Conservation (phyloP, 2,888 invertebrate species). For the Crepidodera aurea region DNA sequence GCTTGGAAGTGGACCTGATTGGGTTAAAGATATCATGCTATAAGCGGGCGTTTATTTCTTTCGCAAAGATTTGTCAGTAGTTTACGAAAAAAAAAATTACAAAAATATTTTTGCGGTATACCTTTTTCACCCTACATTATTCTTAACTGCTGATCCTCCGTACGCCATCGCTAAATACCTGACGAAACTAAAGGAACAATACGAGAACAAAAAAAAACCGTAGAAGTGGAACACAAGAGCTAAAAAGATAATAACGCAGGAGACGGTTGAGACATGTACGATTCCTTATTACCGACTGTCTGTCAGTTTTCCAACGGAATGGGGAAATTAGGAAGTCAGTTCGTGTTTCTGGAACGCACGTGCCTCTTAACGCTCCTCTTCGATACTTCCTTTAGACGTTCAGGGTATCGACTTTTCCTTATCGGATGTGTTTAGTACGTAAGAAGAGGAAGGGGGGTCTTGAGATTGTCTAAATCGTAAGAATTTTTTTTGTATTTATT, state of each 20-base stretch:
- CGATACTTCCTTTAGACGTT: conserved; percentile 20
- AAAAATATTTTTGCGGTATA: no score
- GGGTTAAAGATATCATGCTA: no score
- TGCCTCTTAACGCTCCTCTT: conserved; percentile 30
- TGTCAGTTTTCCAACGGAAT: conserved; percentile 43
- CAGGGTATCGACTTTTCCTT: conserved; percentile 13
- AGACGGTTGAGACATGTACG: conserved; percentile 34
- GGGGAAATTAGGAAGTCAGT: conserved; percentile 45
- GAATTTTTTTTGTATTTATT: background rate
- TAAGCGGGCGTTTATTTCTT: no score
- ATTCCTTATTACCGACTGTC: conserved; percentile 42
- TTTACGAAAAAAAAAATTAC: no score
- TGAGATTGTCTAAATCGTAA: background rate
- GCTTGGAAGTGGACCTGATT: no score
- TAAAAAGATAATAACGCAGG: conserved; percentile 26
- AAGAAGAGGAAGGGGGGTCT: background rate
- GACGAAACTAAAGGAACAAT: conserved; percentile 12
- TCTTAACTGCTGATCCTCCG: background rate
- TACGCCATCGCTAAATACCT: conserved; percentile 10
- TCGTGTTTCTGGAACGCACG: conserved; percentile 43
- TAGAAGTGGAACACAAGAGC: conserved; percentile 1
- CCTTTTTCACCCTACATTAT: no score
- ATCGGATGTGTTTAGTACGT: conserved; percentile 15
- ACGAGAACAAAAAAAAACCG: background rate
- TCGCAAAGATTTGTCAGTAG: no score